Percentiles rank a stretch among this genome's conserved stretches.
These are phyloP conservation scores for Drosophila ercepeae DNA, from an alignment of 1,140 invertebrate genomes.

Conservation along the genomic window DNA sequence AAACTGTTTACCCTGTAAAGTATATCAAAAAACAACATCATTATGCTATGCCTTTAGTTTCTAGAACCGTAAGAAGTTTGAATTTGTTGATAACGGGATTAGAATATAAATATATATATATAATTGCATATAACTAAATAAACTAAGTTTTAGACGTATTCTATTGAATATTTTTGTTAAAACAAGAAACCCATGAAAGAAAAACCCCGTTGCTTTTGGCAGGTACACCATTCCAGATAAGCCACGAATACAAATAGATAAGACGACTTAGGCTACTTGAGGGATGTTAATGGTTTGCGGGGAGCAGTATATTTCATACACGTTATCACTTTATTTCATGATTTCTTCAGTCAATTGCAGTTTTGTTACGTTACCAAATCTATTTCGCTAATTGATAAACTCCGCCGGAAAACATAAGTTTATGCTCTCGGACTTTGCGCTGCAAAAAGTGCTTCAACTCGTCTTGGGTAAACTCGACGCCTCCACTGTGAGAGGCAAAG, in stretches of 20 bases:
- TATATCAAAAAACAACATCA: slow-evolving; percentile 16
- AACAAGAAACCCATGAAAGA: not conserved
- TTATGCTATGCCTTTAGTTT: slow-evolving; percentile 34
- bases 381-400: slow-evolving; percentile 94
- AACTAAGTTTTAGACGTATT: slow-evolving; percentile 40
- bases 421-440: slow-evolving; percentile 95
- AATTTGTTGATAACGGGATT: slow-evolving; percentile 49
- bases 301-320: slow-evolving; percentile 13
- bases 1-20: slow-evolving; percentile 38
- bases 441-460: slow-evolving; percentile 96
- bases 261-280: slow-evolving; percentile 9
- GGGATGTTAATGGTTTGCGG: not conserved
- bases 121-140: slow-evolving; percentile 30
- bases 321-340: slow-evolving; percentile 20
- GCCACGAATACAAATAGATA: slow-evolving; percentile 23
- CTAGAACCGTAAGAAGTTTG: slow-evolving; percentile 19
- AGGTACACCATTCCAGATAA: slow-evolving; percentile 14
- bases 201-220: not conserved
- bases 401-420: slow-evolving; percentile 92
- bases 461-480: slow-evolving; percentile 93
- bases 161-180: not conserved
- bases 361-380: slow-evolving; percentile 15
- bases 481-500: slow-evolving; percentile 95
- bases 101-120: slow-evolving; percentile 11
- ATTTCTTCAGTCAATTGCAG: slow-evolving; percentile 28